A percentile compares a stretch with the other conserved stretches of the same genome.
phyloP scores from a whole-genome alignment of 2,888 invertebrate genomes.

The Timema podura region DNA sequence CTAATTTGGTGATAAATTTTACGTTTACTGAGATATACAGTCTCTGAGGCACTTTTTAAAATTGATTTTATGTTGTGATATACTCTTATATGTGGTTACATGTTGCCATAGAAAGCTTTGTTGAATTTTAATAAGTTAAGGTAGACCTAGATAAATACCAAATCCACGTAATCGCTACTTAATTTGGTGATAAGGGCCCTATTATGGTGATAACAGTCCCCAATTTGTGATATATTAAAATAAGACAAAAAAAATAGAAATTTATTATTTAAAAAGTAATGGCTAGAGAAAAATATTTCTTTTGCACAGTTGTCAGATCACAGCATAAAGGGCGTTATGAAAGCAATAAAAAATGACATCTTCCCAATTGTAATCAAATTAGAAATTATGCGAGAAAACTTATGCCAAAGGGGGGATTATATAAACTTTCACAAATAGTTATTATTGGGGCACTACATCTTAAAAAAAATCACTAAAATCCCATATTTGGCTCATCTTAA shows the following conservation, averaged over 20 bases:
- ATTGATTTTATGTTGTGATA: too few relatives aligned
- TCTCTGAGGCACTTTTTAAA: too few relatives aligned
- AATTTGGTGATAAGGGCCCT: conserved; percentile 2
- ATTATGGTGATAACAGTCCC: neutral
- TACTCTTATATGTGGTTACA: too few relatives aligned
- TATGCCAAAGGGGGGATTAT: neutral
- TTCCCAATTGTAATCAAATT: neutral
- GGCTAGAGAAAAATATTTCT: neutral
- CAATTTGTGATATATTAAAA: neutral
- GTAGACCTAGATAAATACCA: neutral
- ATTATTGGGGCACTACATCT: neutral
- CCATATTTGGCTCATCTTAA: neutral
- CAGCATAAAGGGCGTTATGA: too few relatives aligned
- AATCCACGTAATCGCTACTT: neutral
- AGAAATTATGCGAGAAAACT: neutral
- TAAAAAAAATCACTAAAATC: neutral
- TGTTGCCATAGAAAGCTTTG: too few relatives aligned
- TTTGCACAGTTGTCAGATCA: neutral
- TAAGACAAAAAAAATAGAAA: neutral
- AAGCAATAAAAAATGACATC: neutral
- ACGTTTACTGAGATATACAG: too few relatives aligned
- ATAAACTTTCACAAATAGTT: neutral
- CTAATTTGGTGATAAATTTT: too few relatives aligned
- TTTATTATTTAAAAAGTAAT: neutral
- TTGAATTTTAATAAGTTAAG: too few relatives aligned